A percentile compares a stretch with the other conserved stretches of the same genome.
Evolutionary conservation across 1,140 invertebrate species (phyloP).

Genomic region (Pectinophora gossypiella): DNA sequence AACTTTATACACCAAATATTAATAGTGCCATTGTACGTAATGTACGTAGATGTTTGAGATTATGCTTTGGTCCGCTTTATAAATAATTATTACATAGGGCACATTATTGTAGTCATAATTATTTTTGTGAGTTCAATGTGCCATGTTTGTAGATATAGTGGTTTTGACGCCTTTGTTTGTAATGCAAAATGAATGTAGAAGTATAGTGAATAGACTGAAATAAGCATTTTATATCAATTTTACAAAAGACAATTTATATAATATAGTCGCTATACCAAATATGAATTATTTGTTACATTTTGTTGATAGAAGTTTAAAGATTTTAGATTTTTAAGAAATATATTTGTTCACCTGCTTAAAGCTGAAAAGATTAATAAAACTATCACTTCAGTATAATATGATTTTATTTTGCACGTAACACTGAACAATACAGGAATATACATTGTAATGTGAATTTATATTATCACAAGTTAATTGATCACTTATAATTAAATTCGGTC

Average conservation of each 20-base stretch:
- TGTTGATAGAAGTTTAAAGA: constrained; percentile 33
- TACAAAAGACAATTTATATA: constrained; percentile 55
- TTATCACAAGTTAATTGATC: constrained; percentile 53
- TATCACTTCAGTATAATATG: constrained; percentile 37
- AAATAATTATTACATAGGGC: constrained; percentile 21
- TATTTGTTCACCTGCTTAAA: constrained; percentile 41
- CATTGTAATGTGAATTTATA: constrained; percentile 38
- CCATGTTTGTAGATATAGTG: constrained; percentile 36
- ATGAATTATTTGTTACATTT: constrained; percentile 41
- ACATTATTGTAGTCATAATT: constrained; percentile 29
- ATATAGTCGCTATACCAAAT: constrained; percentile 61
- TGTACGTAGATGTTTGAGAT: constrained; percentile 23
- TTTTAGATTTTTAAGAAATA: neutral
- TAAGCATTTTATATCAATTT: constrained; percentile 41
- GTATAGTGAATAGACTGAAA: constrained; percentile 39
- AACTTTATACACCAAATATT: constrained; percentile 45
- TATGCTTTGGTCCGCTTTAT: constrained; percentile 53
- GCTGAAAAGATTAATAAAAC: constrained; percentile 44
- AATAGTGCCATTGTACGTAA: constrained; percentile 42
- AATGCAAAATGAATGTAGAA: constrained; percentile 9
- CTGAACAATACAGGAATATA: constrained; percentile 53
- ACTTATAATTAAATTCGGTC: constrained; percentile 56
- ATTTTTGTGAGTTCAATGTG: constrained; percentile 49
- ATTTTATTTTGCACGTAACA: constrained; percentile 61
- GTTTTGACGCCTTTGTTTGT: constrained; percentile 11